Conservation (phyloP, 2,797 vertebrate species). For the Sphenodon punctatus region DNA sequence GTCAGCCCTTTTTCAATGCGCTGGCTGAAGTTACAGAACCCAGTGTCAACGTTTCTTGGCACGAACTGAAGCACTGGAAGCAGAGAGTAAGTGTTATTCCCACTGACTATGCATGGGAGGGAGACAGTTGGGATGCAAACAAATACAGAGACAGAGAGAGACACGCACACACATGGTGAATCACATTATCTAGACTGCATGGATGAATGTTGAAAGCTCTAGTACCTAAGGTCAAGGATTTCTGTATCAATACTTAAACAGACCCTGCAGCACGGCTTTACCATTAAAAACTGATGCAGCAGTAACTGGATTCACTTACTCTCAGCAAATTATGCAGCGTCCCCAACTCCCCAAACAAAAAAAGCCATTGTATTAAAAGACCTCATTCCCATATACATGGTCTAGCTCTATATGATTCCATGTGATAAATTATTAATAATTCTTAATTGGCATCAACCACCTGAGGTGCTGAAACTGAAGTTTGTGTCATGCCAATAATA, state of each 20-base stretch:
- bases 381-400: background rate
- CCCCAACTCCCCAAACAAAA: too few species aligned
- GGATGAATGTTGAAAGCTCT: background rate
- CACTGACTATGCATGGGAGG: background rate
- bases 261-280: background rate
- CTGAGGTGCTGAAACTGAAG: background rate
- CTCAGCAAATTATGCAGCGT: background rate
- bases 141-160: too few species aligned
- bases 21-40: slow-evolving; percentile 91
- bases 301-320: background rate
- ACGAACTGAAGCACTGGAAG: slow-evolving; percentile 93
- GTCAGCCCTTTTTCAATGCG: slow-evolving; percentile 87
- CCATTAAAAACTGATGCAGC: background rate
- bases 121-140: too few species aligned
- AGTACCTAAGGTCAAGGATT: background rate
- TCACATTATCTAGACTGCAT: background rate
- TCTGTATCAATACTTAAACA: background rate
- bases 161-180: too few species aligned
- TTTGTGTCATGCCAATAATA: too few species aligned
- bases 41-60: slow-evolving; percentile 85
- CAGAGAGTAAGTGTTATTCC: slow-evolving; percentile 6
- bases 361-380: background rate
- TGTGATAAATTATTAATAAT: too few species aligned
- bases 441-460: background rate
- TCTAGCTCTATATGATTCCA: background rate